Evolutionary conservation across 2,113 vertebrate genomes (phyloP).

Genomic region (Ctenodactylus gundi): DNA sequence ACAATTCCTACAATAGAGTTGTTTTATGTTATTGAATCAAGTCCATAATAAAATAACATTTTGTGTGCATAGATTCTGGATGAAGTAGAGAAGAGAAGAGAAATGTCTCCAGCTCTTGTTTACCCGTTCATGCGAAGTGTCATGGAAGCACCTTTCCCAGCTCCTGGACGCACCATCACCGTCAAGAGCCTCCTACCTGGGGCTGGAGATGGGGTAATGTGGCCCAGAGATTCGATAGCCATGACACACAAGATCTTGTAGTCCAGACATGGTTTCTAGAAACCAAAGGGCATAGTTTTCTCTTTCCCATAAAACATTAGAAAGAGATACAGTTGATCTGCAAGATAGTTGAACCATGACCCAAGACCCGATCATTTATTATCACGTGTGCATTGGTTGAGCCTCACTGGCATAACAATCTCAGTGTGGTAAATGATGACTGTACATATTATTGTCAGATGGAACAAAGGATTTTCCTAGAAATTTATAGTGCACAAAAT

Average conservation of each 20-base stretch:
- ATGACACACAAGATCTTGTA: neutral
- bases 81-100: constrained; percentile 95
- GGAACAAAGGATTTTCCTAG: neutral
- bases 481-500: neutral
- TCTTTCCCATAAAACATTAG: neutral
- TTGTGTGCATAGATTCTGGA: constrained; percentile 91
- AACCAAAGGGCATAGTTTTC: neutral
- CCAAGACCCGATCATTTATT: neutral
- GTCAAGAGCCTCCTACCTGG: constrained; percentile 97
- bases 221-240: neutral
- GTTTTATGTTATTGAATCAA: constrained; percentile 2
- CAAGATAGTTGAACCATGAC: neutral
- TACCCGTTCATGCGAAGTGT: constrained; percentile 97
- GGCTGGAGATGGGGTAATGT: constrained; percentile 92
- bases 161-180: constrained; percentile 94
- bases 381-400: neutral
- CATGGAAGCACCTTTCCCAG: constrained; percentile 98
- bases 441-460: neutral
- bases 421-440: neutral
- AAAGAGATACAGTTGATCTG: neutral
- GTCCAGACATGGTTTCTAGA: neutral
- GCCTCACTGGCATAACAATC: neutral
- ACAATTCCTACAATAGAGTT: neutral
- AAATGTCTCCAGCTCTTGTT: constrained; percentile 94
- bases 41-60: neutral